A percentile compares a stretch with the other conserved stretches of the same genome.
These are phyloP conservation scores for Dolichotis patagonum DNA, from an alignment of 2,113 vertebrate species.

Conservation along the genomic window DNA sequence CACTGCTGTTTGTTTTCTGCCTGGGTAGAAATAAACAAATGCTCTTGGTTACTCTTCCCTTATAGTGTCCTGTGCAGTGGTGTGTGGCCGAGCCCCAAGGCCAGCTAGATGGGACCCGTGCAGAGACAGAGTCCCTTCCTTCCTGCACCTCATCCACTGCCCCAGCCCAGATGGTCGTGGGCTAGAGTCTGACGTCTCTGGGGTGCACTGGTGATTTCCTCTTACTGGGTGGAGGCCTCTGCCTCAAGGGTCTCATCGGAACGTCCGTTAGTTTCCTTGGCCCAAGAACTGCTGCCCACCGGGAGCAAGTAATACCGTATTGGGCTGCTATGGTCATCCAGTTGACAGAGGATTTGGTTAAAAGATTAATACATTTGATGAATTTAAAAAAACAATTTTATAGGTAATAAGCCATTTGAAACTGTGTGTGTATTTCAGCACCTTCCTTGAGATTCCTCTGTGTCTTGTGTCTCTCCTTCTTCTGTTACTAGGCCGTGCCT, in stretches of 20 bases:
- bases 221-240: neutral
- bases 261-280: neutral
- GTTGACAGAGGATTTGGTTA: slow-evolving; percentile 29
- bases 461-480: neutral
- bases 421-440: neutral
- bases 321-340: slow-evolving; percentile 33
- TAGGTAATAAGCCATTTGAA: neutral
- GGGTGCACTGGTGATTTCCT: neutral
- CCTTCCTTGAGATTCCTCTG: neutral
- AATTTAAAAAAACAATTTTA: neutral
- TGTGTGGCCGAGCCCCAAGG: neutral
- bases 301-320: neutral
- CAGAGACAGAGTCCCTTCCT: neutral
- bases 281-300: neutral
- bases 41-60: neutral
- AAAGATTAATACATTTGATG: slow-evolving; percentile 52
- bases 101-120: neutral
- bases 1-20: slow-evolving; percentile 68
- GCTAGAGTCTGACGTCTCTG: neutral
- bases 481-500: accelerated
- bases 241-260: neutral
- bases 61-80: neutral
- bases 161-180: neutral
- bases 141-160: accelerated
- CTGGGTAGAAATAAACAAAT: slow-evolving; percentile 76